phyloP scores from a whole-genome alignment of 2,113 vertebrate species.

The Salvator merianae region DNA sequence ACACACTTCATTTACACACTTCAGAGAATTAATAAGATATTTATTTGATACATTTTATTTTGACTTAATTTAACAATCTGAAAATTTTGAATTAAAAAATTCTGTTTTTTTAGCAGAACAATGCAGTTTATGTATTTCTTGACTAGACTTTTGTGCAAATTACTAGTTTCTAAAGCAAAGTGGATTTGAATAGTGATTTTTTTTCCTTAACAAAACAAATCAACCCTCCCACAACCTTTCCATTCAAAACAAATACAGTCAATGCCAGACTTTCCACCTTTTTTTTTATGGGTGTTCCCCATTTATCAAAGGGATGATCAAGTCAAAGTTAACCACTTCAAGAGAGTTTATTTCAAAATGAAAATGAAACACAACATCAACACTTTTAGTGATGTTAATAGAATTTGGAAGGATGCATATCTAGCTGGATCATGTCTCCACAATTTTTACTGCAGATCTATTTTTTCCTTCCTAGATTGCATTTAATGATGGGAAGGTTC shows the following conservation, averaged over 20 bases:
- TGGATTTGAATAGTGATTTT: background rate
- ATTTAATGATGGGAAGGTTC: background rate
- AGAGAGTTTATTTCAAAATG: background rate
- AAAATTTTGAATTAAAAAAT: constrained; percentile 43
- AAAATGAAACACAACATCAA: background rate
- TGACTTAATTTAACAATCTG: constrained; percentile 39
- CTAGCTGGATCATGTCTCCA: background rate
- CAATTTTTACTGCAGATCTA: background rate
- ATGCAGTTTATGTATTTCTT: constrained; percentile 37
- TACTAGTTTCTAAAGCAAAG: constrained; percentile 20
- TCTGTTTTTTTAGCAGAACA: constrained; percentile 28
- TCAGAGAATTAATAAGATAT: constrained; percentile 49
- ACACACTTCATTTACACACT: background rate
- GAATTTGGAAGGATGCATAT: background rate
- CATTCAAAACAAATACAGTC: background rate
- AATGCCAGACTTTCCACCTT: background rate
- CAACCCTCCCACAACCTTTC: background rate
- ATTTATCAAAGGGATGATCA: background rate
- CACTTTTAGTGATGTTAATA: background rate
- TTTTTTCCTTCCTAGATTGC: background rate
- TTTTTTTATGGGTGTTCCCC: background rate
- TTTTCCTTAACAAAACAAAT: background rate
- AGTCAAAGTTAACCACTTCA: background rate
- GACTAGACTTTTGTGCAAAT: constrained; percentile 36
- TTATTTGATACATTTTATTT: constrained; percentile 56